phyloP scores from a whole-genome alignment of 2,797 vertebrate genomes.

The Glossophaga mutica region DNA sequence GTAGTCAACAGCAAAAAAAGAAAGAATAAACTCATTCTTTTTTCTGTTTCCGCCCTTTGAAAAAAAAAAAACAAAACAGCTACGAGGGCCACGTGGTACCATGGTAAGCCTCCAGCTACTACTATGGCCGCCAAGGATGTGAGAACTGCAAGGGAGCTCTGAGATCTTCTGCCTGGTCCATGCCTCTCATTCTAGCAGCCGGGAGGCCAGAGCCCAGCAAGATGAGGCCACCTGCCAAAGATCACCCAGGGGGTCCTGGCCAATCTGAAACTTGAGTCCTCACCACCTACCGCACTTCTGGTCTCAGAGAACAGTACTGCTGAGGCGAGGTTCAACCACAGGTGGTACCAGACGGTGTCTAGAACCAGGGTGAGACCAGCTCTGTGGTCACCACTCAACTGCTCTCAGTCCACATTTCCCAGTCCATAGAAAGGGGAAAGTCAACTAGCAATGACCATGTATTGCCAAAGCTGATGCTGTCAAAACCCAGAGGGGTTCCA shows the following conservation, averaged over 20 bases:
- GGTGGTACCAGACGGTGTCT: rapidly evolving
- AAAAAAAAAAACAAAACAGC: not conserved
- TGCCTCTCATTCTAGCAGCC: not conserved
- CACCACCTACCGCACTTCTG: not conserved
- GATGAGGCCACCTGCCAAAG: not conserved
- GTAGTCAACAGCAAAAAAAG: not conserved
- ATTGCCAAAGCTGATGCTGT: not conserved
- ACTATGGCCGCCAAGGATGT: not conserved
- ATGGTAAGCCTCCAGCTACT: not conserved
- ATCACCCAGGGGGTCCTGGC: not conserved
- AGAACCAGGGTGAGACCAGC: not conserved
- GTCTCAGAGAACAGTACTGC: not conserved
- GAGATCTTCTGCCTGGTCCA: not conserved
- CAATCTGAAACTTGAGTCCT: not conserved
- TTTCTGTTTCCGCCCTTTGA: not conserved
- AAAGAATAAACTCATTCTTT: not conserved
- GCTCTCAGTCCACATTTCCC: not conserved
- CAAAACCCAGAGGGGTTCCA: not conserved
- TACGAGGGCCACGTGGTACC: not conserved
- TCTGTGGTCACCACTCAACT: not conserved
- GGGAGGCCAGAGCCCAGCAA: not conserved
- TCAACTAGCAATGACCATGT: not conserved
- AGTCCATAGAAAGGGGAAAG: not conserved
- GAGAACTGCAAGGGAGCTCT: not conserved
- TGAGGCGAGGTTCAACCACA: rapidly evolving